Base-by-base conservation (phyloP, 1,140 invertebrate genomes). In the Plectrocnemia conspersa region DNA sequence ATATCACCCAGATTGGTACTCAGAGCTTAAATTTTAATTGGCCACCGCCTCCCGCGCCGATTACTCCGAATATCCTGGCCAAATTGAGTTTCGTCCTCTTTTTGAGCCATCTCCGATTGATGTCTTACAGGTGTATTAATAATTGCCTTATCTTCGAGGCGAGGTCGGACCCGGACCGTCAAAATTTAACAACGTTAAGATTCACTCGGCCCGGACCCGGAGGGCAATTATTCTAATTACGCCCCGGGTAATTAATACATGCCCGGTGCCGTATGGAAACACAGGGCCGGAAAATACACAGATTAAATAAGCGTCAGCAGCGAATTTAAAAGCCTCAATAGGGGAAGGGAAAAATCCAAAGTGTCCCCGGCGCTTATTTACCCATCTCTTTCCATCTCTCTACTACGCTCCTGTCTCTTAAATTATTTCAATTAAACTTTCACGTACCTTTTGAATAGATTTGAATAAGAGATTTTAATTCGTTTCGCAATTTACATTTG, bases 21-120 rank as follows among this genome's bases (percentile, higher is more conserved):
- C n/a, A n/a, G n/a, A n/a, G n/a, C n/a, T n/a, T n/a, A n/a, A n/a
- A n/a, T n/a, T n/a, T n/a, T n/a, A n/a, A n/a, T n/a, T n/a, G n/a
- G n/a, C n/a, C n/a, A n/a, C n/a, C n/a, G n/a, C n/a, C n/a, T n/a
- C n/a, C n/a, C n/a, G n/a, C n/a, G n/a, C n/a, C n/a, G n/a, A n/a
- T n/a, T n/a, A n/a, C n/a, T n/a, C n/a, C n/a, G n/a, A n/a, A 47
- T 47, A 47, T 32, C 10, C 41, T 21, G 5, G 22, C 11, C n/a
- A 33, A 47, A 47, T 47, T 47, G 35, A 47, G 35, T 47, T 47
- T 47, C n/a, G 27, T 47, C 32, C 22, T 47, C 45, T 47, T 47
- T 47, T 47, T 24, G 15, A 24, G 29, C 27, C n/a, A 47, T 25
- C 22, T 47, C 27, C 45, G 32, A 47, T 47, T 47, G 27, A 47